Conservation (phyloP, 2,888 invertebrate species). For the Campoplex nolae region DNA sequence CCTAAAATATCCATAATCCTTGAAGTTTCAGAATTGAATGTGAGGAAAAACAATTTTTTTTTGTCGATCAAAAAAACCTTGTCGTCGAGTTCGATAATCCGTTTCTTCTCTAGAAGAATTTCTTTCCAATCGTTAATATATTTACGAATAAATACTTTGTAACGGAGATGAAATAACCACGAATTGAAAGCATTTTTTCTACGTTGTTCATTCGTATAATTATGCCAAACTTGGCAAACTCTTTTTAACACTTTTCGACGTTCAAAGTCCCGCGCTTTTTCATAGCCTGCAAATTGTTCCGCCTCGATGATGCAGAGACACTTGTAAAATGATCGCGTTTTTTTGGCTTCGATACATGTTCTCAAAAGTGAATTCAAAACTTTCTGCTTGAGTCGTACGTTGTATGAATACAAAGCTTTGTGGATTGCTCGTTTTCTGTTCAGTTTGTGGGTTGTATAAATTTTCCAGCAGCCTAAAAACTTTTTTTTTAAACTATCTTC, state of each 20-base stretch:
- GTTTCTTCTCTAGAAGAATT: slow-evolving; percentile 42
- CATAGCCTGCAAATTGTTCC: neutral
- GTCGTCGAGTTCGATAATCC: neutral
- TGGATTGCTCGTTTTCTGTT: slow-evolving; percentile 49
- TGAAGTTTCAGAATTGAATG: neutral
- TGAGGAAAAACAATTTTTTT: neutral
- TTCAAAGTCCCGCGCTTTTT: slow-evolving; percentile 2
- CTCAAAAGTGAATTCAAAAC: slow-evolving; percentile 63
- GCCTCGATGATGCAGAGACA: neutral
- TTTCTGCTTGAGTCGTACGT: slow-evolving; percentile 63
- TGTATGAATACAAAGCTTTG: slow-evolving; percentile 68
- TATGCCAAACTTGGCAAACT: slow-evolving; percentile 34
- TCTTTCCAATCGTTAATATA: slow-evolving; percentile 63
- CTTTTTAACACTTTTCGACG: slow-evolving; percentile 32
- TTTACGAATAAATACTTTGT: slow-evolving; percentile 24
- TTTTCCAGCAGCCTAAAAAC: slow-evolving; percentile 70
- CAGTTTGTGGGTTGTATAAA: slow-evolving; percentile 68
- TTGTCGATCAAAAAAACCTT: slow-evolving; percentile 56
- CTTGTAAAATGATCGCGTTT: neutral
- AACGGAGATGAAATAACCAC: neutral
- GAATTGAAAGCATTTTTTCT: slow-evolving; percentile 56
- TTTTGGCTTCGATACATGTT: slow-evolving; percentile 51
- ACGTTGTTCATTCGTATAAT: slow-evolving; percentile 47
- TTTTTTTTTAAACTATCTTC: slow-evolving; percentile 24
- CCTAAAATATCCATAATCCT: slow-evolving; percentile 49